phyloP scores from a whole-genome alignment of 2,113 vertebrate species.

The Poecile atricapillus region DNA sequence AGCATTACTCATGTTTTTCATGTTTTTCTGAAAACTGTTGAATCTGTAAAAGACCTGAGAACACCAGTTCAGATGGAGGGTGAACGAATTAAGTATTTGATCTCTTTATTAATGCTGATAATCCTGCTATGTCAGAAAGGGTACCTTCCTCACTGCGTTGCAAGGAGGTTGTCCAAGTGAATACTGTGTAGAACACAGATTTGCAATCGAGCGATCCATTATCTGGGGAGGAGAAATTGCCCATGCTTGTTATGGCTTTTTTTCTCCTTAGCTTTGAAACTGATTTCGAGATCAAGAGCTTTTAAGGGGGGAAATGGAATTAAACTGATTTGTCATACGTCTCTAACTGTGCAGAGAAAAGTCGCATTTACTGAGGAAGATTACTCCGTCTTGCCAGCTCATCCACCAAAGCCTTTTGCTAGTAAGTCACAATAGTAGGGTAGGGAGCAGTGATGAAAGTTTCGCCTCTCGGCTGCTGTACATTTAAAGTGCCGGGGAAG shows the following conservation, averaged over 20 bases:
- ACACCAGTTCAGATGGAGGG: not conserved
- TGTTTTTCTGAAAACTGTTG: not conserved
- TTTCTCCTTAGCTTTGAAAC: not conserved
- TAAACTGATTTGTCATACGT: not conserved
- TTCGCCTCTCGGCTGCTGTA: too few relatives aligned
- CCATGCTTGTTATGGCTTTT: not conserved
- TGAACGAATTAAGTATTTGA: not conserved
- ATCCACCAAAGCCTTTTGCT: not conserved
- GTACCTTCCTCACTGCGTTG: not conserved
- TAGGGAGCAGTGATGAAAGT: fast-evolving
- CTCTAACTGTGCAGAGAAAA: not conserved
- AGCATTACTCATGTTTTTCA: not conserved
- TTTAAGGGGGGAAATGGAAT: not conserved
- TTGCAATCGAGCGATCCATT: not conserved
- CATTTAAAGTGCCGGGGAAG: fast-evolving
- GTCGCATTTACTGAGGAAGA: not conserved
- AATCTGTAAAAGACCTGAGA: not conserved
- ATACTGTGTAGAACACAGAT: not conserved
- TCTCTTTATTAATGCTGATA: not conserved
- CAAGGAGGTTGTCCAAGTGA: not conserved
- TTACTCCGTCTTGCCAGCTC: not conserved
- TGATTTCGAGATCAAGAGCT: not conserved
- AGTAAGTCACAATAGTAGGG: too few relatives aligned
- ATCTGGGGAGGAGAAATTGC: not conserved
- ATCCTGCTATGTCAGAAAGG: not conserved